Base-by-base conservation (phyloP, 2,797 vertebrate species). In the Crypturellus tataupa region DNA sequence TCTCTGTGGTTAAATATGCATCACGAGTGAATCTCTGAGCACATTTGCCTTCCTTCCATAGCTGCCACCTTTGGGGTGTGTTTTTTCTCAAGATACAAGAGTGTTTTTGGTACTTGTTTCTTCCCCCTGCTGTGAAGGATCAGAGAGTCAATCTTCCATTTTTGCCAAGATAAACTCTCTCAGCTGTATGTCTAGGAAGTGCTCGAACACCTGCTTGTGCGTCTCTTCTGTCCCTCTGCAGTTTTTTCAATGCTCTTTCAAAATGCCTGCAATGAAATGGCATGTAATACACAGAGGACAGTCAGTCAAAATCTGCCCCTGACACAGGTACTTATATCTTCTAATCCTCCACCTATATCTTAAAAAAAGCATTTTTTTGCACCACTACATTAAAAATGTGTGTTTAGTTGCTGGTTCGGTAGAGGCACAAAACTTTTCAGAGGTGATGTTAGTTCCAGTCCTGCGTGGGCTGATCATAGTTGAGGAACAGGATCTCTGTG, bases 1-100 rank as follows among this genome's bases (percentile, higher is more conserved):
- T 46, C 35, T 25, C 46, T 2, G 0, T 20, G 9, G 29, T 51
- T 80, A 85, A 77, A 75, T 0, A 0, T 7, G 3, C 12, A 31
- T 9, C 12, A 31, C 8, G 29, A 55, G 29, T 18, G 53, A 9
- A 12, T 56, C 53, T 19, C 15, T 73, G 37, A 69, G 47, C 12
- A 2, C 4, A 6, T 27, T 17, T 70, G 56, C 24, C 70, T 25
- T 24, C 72, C 25, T 77, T 46, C 58, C 20, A 27, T 10, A 72
- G 21, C 35, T 47, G n/a, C 18, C 62, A 19, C 11, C 12, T 78
- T 71, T 37, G 17, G 29, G 31, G 37, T 0, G 0, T 23, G 31
- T 29, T 70, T 67, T 73, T 13, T 62, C 51, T 70, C 4, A 53
- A 15, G 14, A 46, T 37, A 62, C 8, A 59, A 35, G 21, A 65